Conservation (phyloP, 2,888 invertebrate species). For the Machimus atricapillus region DNA sequence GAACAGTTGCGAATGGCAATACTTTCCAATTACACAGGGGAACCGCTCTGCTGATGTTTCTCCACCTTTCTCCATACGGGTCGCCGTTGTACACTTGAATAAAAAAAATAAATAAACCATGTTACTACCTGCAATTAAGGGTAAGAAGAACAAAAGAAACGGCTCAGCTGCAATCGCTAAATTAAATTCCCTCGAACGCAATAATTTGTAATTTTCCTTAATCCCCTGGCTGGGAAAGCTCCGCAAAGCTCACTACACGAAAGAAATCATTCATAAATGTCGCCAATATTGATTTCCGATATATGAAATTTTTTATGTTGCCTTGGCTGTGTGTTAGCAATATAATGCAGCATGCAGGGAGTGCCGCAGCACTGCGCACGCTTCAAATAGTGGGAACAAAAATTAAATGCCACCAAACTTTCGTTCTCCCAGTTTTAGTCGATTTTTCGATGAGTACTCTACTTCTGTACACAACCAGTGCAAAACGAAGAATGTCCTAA, state of each 20-base stretch:
- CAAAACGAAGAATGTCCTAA: too few species aligned
- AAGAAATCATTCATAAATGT: conserved; percentile 18
- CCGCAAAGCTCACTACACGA: background rate
- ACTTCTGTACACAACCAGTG: background rate
- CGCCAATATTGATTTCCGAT: conserved; percentile 16
- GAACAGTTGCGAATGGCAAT: background rate
- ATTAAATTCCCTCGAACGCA: background rate
- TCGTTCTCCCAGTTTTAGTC: background rate
- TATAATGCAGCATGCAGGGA: conserved; percentile 27
- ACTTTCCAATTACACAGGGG: conserved; percentile 7
- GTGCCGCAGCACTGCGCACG: background rate
- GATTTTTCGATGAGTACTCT: background rate
- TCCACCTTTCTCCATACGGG: background rate
- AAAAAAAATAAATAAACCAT: background rate
- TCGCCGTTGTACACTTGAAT: background rate
- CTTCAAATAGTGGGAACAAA: background rate
- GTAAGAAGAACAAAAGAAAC: background rate
- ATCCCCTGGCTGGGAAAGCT: background rate
- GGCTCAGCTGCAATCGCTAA: background rate
- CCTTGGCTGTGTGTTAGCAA: background rate
- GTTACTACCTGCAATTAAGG: background rate
- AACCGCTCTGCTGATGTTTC: conserved; percentile 1
- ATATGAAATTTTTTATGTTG: conserved; percentile 4
- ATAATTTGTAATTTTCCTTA: background rate
- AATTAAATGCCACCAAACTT: background rate